Percentiles rank a stretch among this genome's conserved stretches.
phyloP scores from a whole-genome alignment of 2,797 vertebrate genomes.

The Anas bernieri region DNA sequence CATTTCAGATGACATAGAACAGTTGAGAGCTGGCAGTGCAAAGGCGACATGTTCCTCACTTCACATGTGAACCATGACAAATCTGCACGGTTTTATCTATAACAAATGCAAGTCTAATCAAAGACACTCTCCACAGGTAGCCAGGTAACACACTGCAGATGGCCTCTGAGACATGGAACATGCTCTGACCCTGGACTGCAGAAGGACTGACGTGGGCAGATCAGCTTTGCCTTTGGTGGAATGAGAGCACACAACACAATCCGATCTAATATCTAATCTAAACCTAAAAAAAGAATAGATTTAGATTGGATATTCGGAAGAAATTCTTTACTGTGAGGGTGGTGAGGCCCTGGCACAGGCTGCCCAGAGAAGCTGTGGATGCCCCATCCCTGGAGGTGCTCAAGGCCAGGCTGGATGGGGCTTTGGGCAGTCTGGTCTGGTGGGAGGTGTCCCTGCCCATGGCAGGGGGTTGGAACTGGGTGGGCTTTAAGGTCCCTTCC shows the following conservation, averaged over 20 bases:
- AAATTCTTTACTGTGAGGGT: too few relatives aligned
- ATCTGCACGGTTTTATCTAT: neutral
- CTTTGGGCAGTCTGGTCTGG: too few relatives aligned
- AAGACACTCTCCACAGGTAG: neutral
- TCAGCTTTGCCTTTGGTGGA: neutral
- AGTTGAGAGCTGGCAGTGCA: neutral
- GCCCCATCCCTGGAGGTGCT: too few relatives aligned
- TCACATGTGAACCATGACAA: neutral
- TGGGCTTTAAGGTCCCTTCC: too few relatives aligned
- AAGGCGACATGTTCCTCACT: neutral
- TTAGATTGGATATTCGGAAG: too few relatives aligned
- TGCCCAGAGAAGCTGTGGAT: too few relatives aligned
- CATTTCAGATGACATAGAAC: neutral
- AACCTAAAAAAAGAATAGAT: too few relatives aligned
- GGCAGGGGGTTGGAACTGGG: too few relatives aligned
- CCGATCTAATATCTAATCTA: too few relatives aligned
- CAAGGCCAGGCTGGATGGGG: too few relatives aligned
- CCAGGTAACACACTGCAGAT: neutral
- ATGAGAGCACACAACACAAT: fast-evolving
- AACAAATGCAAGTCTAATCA: neutral
- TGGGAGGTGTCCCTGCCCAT: too few relatives aligned
- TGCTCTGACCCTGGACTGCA: neutral
- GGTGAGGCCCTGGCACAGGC: too few relatives aligned
- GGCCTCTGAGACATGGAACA: neutral
- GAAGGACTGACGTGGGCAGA: neutral